These are phyloP conservation scores for Ostrea denselamellosa DNA, from an alignment of 1,140 invertebrate genomes.

Conservation along the genomic window DNA sequence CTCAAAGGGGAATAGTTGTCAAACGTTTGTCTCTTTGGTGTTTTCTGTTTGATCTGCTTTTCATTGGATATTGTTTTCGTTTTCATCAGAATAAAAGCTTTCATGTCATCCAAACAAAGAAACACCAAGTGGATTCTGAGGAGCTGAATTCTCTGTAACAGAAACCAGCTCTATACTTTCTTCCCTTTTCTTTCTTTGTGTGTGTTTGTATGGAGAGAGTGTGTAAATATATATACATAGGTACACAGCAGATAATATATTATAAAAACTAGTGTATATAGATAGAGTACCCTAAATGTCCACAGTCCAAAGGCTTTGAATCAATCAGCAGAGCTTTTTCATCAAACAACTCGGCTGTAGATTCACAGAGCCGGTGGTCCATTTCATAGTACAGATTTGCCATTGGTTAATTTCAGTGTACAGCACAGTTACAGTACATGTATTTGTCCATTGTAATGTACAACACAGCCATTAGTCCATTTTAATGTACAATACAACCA, in stretches of 20 bases:
- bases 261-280: slow-evolving; percentile 4
- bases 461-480: too few relatives aligned
- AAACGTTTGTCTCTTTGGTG: not conserved
- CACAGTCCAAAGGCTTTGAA: not conserved
- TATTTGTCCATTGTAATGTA: too few relatives aligned
- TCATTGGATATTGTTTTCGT: slow-evolving; percentile 23
- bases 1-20: not conserved
- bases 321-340: not conserved
- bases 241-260: slow-evolving; percentile 20
- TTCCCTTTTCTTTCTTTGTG: not conserved
- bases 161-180: not conserved
- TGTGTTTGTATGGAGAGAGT: not conserved
- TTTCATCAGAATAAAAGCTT: slow-evolving; percentile 32
- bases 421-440: too few relatives aligned
- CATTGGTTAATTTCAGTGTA: too few relatives aligned
- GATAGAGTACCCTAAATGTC: not conserved
- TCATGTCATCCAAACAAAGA: slow-evolving; percentile 19
- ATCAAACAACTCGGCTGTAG: not conserved
- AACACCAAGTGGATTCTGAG: not conserved
- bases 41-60: slow-evolving; percentile 31
- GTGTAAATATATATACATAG: not conserved
- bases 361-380: too few relatives aligned
- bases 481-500: too few relatives aligned
- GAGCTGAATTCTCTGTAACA: not conserved
- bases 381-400: too few relatives aligned